Percentiles rank a stretch among this genome's conserved stretches.
phyloP scores from a whole-genome alignment of 2,113 vertebrate species.

The Uria aalge region DNA sequence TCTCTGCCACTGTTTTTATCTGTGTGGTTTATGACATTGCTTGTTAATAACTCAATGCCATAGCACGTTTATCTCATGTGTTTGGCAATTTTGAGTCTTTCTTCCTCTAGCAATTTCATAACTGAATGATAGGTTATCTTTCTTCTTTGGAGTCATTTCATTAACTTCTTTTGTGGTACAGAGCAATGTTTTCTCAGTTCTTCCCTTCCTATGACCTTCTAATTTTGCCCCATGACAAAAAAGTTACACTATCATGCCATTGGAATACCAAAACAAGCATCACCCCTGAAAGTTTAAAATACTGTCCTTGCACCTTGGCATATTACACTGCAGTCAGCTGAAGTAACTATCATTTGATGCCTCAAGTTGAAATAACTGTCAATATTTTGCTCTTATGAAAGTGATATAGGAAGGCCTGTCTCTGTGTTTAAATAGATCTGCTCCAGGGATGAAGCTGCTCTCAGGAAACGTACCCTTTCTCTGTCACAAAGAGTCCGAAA shows the following conservation, averaged over 20 bases:
- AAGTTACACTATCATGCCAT: fast-evolving
- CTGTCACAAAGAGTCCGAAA: constrained; percentile 76
- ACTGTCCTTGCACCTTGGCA: neutral
- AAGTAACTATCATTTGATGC: neutral
- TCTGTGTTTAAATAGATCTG: constrained; percentile 82
- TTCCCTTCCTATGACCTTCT: neutral
- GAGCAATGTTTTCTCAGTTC: neutral
- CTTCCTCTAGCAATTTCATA: neutral
- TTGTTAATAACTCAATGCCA: neutral
- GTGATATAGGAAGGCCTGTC: neutral
- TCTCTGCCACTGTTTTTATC: neutral
- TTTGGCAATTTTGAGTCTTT: neutral
- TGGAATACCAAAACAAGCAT: neutral
- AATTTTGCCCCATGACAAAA: neutral
- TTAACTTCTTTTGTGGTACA: neutral
- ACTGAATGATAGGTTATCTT: neutral
- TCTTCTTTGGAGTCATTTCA: neutral
- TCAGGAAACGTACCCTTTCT: constrained; percentile 89
- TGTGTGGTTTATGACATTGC: neutral
- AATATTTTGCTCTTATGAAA: neutral
- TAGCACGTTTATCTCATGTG: neutral
- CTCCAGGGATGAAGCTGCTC: constrained; percentile 89
- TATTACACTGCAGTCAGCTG: neutral
- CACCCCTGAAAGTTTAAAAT: neutral
- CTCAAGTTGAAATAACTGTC: neutral